Evolutionary conservation across 2,797 vertebrate species (phyloP), one percentile per base, ranked within the genome.

Genomic region (Sparus aurata): DNA sequence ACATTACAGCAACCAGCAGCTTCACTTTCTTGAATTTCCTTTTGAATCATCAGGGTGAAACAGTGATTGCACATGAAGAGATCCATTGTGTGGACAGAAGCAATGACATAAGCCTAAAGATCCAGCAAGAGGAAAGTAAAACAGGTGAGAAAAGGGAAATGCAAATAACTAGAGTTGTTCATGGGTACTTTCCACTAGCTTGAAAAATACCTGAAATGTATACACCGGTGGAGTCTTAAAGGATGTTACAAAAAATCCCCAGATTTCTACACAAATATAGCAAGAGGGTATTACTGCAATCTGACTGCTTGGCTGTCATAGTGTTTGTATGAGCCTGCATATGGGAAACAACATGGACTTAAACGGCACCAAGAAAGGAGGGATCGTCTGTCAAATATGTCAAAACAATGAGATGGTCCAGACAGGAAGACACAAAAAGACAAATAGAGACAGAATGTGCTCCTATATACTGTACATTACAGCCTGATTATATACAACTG

Each of bases 21-120:
- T 78, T 69, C 49, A 58, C 50, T 47, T 74, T 66, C 43, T 65
- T 41, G 46, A 2, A 52, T 61, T 76, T 79, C 46, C 13, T 46
- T 70, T 50, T 58, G 25, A 45, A 52, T 41, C 65, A 71, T n/a
- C 1, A 17, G 69, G 52, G 59, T 4, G 1, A 60, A 62, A 74
- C 25, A 20, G n/a, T 15, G 5, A n/a, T 58, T 70, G 72, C 1
- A 0, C 57, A 85, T 5, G 1, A 41, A 55, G 41, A 41, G 1
- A 49, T 49, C 8, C 16, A 58, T 17, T 27, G 30, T 3, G 1
- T 20, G 50, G 13, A 64, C 2, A 52, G 17, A 75, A 58, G 10
- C 58, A 34, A 74, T 66, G 55, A 63, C 66, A 64, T 6, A n/a
- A 12, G 22, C 0, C 52, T 34, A 34, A 49, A 76, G 11, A 43